Evolutionary conservation across 2,888 invertebrate species (phyloP), one percentile per base, ranked within the genome.

Genomic region (Augochlorella aurata): DNA sequence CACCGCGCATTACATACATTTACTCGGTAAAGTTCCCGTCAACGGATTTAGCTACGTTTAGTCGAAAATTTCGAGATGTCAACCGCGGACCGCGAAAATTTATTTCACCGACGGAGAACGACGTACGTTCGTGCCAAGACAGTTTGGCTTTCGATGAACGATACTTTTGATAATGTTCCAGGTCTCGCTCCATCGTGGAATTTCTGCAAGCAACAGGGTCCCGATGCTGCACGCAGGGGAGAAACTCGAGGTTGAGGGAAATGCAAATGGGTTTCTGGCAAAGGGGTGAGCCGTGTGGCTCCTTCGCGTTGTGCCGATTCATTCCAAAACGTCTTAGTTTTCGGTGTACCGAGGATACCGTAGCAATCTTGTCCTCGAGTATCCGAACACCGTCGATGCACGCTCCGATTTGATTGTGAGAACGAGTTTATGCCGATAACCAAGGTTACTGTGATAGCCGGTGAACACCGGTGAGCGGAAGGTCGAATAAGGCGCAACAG

Each of bases 211-310:
- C n/a, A 47, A 49, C 14, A 47, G 58, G 24, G 9, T 54, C 63
- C 21, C n/a, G n/a, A 74, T 70, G 81, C 44, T 5, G 18, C 5
- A 16, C 54, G 63, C 10, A 21, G 45, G 38, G 54, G 68, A 68
- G 65, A 54, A 18, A 63, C n/a, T 16, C 44, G n/a, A 54, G 54
- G 58, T 73, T 70, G 52, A 58, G 71, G 77, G 87, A 86, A 79
- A 91, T 91, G 91, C 74, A 86, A 79, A 91, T 91, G 91, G 73
- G 75, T 74, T 76, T 77, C 80, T 86, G 82, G 80, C 81, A 83
- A 78, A 82, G 77, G 77, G 79, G 77, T 76, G 89, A 89, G 88
- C 88, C 89, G 73, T 80, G 82, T 72, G 88, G 89, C 88, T 87
- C 83, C 78, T 58, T 14, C 24, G 69, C 72, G 78, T 77, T 83